A percentile compares a stretch with the other conserved stretches of the same genome.
These are phyloP conservation scores for Dryadula phaetusa DNA, from an alignment of 2,888 invertebrate species.

Conservation along the genomic window DNA sequence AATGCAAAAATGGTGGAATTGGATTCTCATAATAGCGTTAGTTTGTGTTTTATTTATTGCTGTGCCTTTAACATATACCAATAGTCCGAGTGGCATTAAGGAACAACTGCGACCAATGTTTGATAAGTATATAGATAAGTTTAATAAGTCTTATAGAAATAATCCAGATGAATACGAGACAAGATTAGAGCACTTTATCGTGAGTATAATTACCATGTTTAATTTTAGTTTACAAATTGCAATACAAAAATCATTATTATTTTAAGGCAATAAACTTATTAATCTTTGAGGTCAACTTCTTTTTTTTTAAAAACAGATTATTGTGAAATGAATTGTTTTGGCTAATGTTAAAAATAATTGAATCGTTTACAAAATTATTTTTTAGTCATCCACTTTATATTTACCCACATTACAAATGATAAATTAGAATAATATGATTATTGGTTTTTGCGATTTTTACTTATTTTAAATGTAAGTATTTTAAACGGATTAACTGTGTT, in stretches of 20 bases:
- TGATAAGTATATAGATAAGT: slow-evolving; percentile 77
- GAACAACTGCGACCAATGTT: slow-evolving; percentile 70
- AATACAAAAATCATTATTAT: not conserved
- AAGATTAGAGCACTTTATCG: slow-evolving; percentile 82
- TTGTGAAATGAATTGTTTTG: not conserved
- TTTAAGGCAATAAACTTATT: not conserved
- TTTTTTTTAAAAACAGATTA: not conserved
- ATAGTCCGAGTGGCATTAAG: slow-evolving; percentile 49
- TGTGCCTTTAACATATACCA: slow-evolving; percentile 62
- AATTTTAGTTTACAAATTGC: not conserved
- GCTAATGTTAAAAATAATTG: no score
- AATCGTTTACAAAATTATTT: no score
- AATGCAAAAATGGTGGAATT: slow-evolving; percentile 78
- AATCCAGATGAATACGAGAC: slow-evolving; percentile 75
- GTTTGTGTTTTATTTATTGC: slow-evolving; percentile 70
- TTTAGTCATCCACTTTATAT: not conserved
- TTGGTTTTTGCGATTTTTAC: no score
- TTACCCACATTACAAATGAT: no score
- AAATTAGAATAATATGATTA: no score
- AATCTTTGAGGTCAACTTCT: not conserved
- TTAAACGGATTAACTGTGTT: no score
- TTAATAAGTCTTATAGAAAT: slow-evolving; percentile 81
- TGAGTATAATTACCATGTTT: slow-evolving; percentile 57
- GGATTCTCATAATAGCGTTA: slow-evolving; percentile 63
- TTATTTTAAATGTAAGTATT: no score